phyloP scores from a whole-genome alignment of 2,113 vertebrate species.

The Anarrhichthys ocellatus region DNA sequence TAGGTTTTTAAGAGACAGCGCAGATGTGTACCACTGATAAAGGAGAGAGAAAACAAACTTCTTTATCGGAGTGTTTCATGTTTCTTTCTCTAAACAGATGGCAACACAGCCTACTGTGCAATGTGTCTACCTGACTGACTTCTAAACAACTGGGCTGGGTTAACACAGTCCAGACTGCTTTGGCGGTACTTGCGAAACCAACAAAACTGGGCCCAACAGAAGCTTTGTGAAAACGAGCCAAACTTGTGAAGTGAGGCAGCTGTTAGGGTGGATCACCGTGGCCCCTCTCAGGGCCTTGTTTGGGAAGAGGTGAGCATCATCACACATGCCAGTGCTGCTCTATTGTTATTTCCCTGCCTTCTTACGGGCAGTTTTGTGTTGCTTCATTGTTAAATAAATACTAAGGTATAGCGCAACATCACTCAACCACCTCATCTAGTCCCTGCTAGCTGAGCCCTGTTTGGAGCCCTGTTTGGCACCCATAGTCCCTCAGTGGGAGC shows the following conservation, averaged over 20 bases:
- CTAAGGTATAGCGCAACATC: background rate
- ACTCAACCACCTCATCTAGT: slow-evolving; percentile 10
- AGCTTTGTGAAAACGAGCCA: slow-evolving; percentile 52
- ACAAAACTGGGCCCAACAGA: slow-evolving; percentile 42
- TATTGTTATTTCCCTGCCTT: slow-evolving; percentile 23
- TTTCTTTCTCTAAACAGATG: slow-evolving; percentile 71
- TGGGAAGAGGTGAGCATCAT: slow-evolving; percentile 34
- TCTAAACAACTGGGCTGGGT: slow-evolving; percentile 66
- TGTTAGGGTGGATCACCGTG: slow-evolving; percentile 36
- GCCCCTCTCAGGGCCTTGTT: slow-evolving; percentile 31
- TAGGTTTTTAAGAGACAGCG: slow-evolving; percentile 5
- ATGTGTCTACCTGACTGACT: slow-evolving; percentile 47
- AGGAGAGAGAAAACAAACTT: slow-evolving; percentile 42
- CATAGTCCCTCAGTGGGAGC: slow-evolving; percentile 41
- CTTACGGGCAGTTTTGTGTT: slow-evolving; percentile 6
- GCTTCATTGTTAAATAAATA: slow-evolving; percentile 29
- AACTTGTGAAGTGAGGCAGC: slow-evolving; percentile 67
- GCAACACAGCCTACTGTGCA: slow-evolving; percentile 45
- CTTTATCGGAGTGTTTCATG: slow-evolving; percentile 38
- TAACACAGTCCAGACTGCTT: slow-evolving; percentile 45
- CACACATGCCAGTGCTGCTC: slow-evolving; percentile 25
- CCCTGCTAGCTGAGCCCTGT: slow-evolving; percentile 14
- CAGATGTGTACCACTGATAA: slow-evolving; percentile 36
- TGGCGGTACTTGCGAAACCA: slow-evolving; percentile 49
- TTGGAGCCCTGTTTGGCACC: slow-evolving; percentile 24